Evolutionary conservation across 2,888 invertebrate genomes (phyloP).

Genomic region (Ochropacha duplaris): DNA sequence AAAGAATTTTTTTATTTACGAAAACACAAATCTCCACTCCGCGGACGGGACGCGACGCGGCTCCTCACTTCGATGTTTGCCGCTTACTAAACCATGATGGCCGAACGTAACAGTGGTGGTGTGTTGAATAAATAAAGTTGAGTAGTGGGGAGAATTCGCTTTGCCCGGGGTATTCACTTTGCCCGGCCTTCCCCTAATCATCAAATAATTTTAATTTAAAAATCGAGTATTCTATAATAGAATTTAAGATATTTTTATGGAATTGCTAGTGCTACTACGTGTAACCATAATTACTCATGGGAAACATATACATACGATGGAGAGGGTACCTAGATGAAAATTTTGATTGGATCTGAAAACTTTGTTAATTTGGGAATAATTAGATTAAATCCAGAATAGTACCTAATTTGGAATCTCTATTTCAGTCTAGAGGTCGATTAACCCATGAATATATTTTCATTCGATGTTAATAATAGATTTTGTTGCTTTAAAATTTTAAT

Average conservation of each 20-base stretch:
- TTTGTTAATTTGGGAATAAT: slow-evolving; percentile 1
- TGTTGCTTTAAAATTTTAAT: not conserved
- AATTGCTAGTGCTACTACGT: slow-evolving; percentile 17
- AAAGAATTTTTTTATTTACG: no score
- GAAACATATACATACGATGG: slow-evolving; percentile 19
- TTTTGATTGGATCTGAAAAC: slow-evolving; percentile 18
- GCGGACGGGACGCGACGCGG: no score
- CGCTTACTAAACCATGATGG: no score
- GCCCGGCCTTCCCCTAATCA: no score
- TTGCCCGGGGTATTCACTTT: no score
- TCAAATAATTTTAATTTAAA: no score
- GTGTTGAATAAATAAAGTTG: no score
- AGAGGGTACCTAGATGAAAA: slow-evolving; percentile 31
- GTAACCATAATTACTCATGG: slow-evolving; percentile 38
- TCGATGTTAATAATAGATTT: not conserved
- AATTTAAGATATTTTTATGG: slow-evolving; percentile 15
- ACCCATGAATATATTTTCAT: not conserved
- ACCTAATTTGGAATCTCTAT: not conserved
- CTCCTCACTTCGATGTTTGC: no score
- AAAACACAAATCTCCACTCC: no score
- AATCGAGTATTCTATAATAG: no score
- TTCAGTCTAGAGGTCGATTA: not conserved
- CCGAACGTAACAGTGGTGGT: no score
- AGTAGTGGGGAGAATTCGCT: no score
- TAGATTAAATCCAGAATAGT: not conserved